Evolutionary conservation across 2,797 vertebrate genomes (phyloP), one percentile per base, ranked within the genome.

Genomic region (Platalea minor): DNA sequence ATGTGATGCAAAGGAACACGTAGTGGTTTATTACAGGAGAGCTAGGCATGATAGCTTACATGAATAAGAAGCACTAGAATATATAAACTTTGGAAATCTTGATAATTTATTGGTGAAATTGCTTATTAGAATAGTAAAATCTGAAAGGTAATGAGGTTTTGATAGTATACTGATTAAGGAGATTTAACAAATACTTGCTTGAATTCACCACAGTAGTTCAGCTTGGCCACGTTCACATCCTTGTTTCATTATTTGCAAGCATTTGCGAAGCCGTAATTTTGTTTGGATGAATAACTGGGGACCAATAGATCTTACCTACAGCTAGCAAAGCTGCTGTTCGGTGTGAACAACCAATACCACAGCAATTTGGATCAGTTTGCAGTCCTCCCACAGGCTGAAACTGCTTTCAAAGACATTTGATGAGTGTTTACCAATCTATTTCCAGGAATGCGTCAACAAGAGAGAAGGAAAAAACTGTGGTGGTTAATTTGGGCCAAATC

Each of bases 201-300:
- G 20, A 72, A 25, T 79, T 72, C 31, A 43, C 37, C 59, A 51
- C 11, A 54, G 10, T 25, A 54, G 35, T 39, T 50, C 39, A 6
- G 17, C 51, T 50, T 78, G 77, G 41, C 29, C 57, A 43, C 0
- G 0, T 68, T 89, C 63, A 48, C 2, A 0, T 45, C 57, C 39
- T 80, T 11, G 3, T 46, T 78, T 65, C 9, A 3, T 65, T 57
- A 69, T 73, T 56, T 56, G 35, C 65, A 86, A 74, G 28, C 25
- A 46, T 41, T 89, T 77, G 11, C 63, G 67, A 72, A 68, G 35
- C 31, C 8, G 11, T 35, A 16, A 12, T 70, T 84, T 60, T 60
- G 26, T 56, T 33, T 31, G 64, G 70, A 37, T 56, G 17, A 81
- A 17, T 68, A 78, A 64, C 1, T 59, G 28, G 41, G 17, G 7